Conservation (phyloP, 2,797 vertebrate genomes). For the Cossypha heuglini region DNA sequence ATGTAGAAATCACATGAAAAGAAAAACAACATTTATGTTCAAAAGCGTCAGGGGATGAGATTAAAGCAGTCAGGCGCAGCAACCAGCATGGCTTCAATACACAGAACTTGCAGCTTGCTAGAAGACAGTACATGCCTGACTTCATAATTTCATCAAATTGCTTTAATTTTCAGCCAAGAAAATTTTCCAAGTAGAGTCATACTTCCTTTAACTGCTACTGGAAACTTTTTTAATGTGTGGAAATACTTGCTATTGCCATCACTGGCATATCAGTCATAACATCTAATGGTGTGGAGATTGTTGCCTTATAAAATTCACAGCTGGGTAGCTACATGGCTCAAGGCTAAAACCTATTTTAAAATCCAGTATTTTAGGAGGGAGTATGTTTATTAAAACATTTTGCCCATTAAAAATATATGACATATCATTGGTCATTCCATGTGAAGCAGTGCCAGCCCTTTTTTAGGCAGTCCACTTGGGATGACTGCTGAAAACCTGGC, state of each 20-base stretch:
- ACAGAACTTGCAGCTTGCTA: neutral
- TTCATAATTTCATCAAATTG: neutral
- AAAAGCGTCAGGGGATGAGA: neutral
- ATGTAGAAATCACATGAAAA: neutral
- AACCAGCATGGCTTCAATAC: neutral
- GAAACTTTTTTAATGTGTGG: slow-evolving; percentile 63
- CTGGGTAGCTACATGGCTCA: slow-evolving; percentile 82
- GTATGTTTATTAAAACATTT: slow-evolving; percentile 83
- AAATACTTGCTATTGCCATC: slow-evolving; percentile 62
- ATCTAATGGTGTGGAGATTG: slow-evolving; percentile 80
- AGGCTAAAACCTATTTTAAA: slow-evolving; percentile 80
- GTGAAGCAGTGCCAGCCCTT: slow-evolving; percentile 77
- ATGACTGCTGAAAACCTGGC: slow-evolving; percentile 70
- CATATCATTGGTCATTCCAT: slow-evolving; percentile 77
- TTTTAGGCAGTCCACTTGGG: slow-evolving; percentile 68
- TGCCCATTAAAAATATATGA: slow-evolving; percentile 83
- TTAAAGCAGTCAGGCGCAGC: neutral
- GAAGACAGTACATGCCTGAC: neutral
- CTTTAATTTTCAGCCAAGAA: neutral
- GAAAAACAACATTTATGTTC: neutral
- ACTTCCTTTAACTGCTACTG: slow-evolving; percentile 16
- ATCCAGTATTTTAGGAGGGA: slow-evolving; percentile 48
- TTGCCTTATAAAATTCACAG: slow-evolving; percentile 82
- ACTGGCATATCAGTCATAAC: slow-evolving; percentile 73
- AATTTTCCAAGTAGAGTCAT: neutral